Evolutionary conservation across 1,140 invertebrate species (phyloP), one percentile per base, ranked within the genome.

Genomic region (Heliothis virescens): DNA sequence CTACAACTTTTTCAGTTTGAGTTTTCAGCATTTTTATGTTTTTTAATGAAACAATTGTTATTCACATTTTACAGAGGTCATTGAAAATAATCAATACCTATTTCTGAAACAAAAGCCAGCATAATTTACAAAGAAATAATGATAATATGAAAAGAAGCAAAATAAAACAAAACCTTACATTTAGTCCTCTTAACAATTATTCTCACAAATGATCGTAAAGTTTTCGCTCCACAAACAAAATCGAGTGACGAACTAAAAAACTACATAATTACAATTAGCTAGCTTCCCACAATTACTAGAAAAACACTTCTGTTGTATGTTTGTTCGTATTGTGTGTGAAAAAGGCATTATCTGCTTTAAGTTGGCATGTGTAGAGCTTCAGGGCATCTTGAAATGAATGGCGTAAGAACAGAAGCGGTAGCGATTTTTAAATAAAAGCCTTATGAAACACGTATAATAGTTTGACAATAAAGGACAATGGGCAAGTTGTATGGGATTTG

Each of bases 341-440:
- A 83, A 87, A 87, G 67, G 79, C 65, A 84, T 87, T 86, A 87
- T 89, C 77, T 72, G 75, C 47, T 81, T 83, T 65, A 79, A 79
- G 16, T 59, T 73, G 85, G 79, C 89, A 91, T 91, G 86, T 91
- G 90, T 82, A 85, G 74, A n/a, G 86, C 90, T 91, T 86, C 83
- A 84, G 90, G 90, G 83, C 63, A 79, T 81, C 80, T 78, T 65
- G 81, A 76, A 65, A 52, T 21, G 4, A 10, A 13, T 69, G 81
- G 69, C 21, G 9, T 41, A 86, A 87, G 79, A 84, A 41, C 59
- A 83, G 71, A 80, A 80, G 71, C n/a, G 47, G 15, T 11, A 63
- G 72, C 55, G 79, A 29, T 76, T 26, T 26, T 26, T 1, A 26
- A 26, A 26, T 2, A 26, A 26, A 26, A 26, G 21, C 21, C 1